Evolutionary conservation across 1,140 invertebrate species (phyloP), one percentile per base, ranked within the genome.

Genomic region (Lucilia sericata): DNA sequence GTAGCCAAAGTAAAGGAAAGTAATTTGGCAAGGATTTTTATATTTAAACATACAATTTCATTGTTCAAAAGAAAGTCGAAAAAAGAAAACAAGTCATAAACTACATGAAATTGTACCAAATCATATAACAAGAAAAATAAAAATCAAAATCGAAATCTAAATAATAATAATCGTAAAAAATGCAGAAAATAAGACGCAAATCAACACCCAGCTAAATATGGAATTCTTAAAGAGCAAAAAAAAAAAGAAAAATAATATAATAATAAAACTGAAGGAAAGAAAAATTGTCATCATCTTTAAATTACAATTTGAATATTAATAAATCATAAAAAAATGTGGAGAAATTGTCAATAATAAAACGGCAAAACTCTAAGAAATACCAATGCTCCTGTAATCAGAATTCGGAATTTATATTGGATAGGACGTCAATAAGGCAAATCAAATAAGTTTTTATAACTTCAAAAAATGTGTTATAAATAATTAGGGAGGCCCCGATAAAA

Each of bases 251-350:
- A 8, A n/a, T 5, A 14, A 80, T 49, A 49, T 49, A 19, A 80
- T 49, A n/a, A 76, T 76, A 49, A 51, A 80, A 42, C 42, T 42
- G 42, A 42, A 42, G 42, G 5, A 42, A 49, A 80, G 42, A 51
- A 19, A 49, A 80, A 80, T 80, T 80, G 76, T 80, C 76, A 80
- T 80, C 76, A 76, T 42, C 30, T 80, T 34, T 19, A 80, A 80
- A 80, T 80, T 51, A 80, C 76, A 80, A 80, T 80, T 80, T 80
- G 76, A 80, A 80, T 80, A 49, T 80, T 80, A 80, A 80, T 80
- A 80, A 80, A 80, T 80, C 76, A 51, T 80, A 80, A 80, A 80
- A n/a, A 80, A 49, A 47, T 75, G 19, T 76, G 30, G n/a, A n/a
- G 7, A 76, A 76, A 42, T 76, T 76, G 74, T 76, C 0, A 36